These are phyloP conservation scores for Myripristis murdjan DNA, from an alignment of 2,797 vertebrate species.

Conservation along the genomic window DNA sequence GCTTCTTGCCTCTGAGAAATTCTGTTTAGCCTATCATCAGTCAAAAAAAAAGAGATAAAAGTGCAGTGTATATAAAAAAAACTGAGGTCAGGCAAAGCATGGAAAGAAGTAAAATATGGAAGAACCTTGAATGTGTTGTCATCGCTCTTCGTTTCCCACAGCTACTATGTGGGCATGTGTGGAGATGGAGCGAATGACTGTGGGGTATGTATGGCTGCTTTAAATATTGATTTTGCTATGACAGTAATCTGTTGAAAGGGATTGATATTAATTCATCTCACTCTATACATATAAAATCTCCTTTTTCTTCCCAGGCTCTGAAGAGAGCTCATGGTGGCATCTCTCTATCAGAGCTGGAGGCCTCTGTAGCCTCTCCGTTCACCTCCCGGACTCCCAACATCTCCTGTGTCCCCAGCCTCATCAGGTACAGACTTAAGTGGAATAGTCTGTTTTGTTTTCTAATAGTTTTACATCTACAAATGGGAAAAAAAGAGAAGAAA, in stretches of 20 bases:
- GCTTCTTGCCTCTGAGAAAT: not conserved
- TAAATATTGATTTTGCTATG: not conserved
- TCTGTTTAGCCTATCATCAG: not conserved
- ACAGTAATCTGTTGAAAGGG: not conserved
- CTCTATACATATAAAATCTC: not conserved
- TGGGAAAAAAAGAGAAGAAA: not conserved
- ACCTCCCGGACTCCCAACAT: slow-evolving; percentile 97
- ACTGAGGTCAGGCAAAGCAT: not conserved
- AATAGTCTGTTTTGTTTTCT: slow-evolving; percentile 12
- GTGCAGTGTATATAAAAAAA: not conserved
- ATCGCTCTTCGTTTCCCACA: slow-evolving; percentile 65
- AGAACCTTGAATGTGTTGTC: not conserved
- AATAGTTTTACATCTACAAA: not conserved
- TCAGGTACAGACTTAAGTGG: slow-evolving; percentile 85
- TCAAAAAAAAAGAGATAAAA: not conserved
- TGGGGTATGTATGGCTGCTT: slow-evolving; percentile 89
- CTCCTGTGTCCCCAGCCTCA: slow-evolving; percentile 96
- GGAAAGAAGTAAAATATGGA: too few species aligned
- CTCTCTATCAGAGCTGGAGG: slow-evolving; percentile 97
- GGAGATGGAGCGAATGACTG: slow-evolving; percentile 99
- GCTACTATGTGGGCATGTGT: slow-evolving; percentile 99
- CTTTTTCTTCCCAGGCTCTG: slow-evolving; percentile 87
- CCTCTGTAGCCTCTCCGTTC: slow-evolving; percentile 97
- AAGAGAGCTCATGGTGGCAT: slow-evolving; percentile 97
- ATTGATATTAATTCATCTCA: not conserved